phyloP scores from a whole-genome alignment of 2,888 invertebrate species.

The Drosophila testacea region DNA sequence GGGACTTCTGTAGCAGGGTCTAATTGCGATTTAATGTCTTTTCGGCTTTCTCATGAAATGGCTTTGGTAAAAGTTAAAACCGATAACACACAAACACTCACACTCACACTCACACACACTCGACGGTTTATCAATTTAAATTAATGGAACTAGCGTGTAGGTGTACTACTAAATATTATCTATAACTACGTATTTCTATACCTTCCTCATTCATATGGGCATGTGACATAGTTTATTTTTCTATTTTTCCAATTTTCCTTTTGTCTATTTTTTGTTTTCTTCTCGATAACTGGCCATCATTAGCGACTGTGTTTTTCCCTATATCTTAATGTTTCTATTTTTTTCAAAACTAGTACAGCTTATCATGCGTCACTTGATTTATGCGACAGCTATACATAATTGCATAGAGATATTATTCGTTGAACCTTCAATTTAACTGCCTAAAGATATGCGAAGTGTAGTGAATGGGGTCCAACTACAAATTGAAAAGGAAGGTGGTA shows the following conservation, averaged over 20 bases:
- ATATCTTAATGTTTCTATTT: conserved; percentile 35
- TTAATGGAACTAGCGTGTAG: conserved; percentile 63
- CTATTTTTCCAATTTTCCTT: neutral
- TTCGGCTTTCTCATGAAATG: conserved; percentile 66
- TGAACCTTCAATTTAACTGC: conserved; percentile 9
- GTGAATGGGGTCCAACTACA: neutral
- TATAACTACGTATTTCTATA: conserved; percentile 19
- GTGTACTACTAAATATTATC: conserved; percentile 30
- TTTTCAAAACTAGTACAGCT: conserved; percentile 61
- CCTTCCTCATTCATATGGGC: conserved; percentile 12
- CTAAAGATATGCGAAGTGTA: conserved; percentile 7
- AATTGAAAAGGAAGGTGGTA: neutral
- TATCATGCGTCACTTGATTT: conserved; percentile 67
- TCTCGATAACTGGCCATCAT: conserved; percentile 49
- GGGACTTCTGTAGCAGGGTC: conserved; percentile 58
- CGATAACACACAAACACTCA: conserved; percentile 52
- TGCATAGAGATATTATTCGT: conserved; percentile 28
- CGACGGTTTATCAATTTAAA: conserved; percentile 36
- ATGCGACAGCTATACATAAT: conserved; percentile 65
- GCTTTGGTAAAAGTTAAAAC: conserved; percentile 47
- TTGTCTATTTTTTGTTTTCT: neutral
- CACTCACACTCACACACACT: conserved; percentile 21
- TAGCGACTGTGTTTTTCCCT: conserved; percentile 51
- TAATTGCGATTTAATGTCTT: conserved; percentile 81
- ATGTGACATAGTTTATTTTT: conserved; percentile 11